Percentiles rank a stretch among this genome's conserved stretches.
Evolutionary conservation across 2,797 vertebrate species (phyloP).

Genomic region (Anguilla megastoma): DNA sequence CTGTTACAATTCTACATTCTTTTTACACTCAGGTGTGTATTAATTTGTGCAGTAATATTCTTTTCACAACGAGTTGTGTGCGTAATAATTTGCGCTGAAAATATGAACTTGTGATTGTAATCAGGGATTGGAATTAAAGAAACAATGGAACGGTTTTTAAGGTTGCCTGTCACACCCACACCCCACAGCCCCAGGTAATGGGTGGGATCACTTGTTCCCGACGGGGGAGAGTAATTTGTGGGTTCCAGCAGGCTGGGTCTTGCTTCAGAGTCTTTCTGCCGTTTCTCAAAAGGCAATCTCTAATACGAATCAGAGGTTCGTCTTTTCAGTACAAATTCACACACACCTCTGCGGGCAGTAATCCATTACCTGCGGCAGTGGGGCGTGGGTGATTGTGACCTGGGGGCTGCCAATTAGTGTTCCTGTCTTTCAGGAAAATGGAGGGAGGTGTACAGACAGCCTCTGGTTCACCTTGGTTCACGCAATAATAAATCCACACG

Average conservation of each 20-base stretch:
- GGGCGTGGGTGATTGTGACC: background rate
- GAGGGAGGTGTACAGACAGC: background rate
- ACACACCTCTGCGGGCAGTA: background rate
- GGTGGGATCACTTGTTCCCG: background rate
- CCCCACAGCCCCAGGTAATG: background rate
- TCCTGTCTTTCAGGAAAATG: background rate
- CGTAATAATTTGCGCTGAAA: no score
- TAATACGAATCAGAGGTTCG: no score
- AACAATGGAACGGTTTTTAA: background rate
- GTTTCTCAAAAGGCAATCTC: background rate
- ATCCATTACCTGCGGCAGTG: background rate
- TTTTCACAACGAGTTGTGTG: no score
- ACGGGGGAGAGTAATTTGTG: background rate
- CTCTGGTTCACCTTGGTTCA: background rate
- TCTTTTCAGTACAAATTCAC: no score
- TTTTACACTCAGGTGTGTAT: background rate
- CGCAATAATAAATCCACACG: background rate
- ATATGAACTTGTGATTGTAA: background rate
- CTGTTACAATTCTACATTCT: background rate
- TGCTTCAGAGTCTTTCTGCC: background rate
- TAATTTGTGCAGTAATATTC: background rate
- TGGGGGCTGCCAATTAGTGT: background rate
- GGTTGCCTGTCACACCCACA: background rate
- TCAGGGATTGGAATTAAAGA: background rate
- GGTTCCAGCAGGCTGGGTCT: background rate